phyloP scores from a whole-genome alignment of 2,888 invertebrate genomes.

The Alloscopus bannaensis region DNA sequence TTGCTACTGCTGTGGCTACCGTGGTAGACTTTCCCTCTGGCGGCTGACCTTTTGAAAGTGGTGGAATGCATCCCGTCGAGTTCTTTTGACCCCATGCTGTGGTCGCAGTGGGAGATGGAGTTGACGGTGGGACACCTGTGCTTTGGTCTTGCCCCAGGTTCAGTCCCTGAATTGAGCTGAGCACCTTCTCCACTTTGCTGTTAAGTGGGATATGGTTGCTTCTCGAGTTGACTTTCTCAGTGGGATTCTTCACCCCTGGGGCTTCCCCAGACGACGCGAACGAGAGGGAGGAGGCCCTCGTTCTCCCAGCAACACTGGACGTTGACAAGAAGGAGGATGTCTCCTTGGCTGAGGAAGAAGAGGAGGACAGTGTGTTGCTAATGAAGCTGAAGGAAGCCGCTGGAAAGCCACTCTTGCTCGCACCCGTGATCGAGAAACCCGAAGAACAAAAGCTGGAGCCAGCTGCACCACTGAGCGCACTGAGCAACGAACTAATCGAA shows the following conservation, averaged over 20 bases:
- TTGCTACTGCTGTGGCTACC: not conserved
- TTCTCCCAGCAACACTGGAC: slow-evolving; percentile 5
- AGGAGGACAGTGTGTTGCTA: slow-evolving; percentile 23
- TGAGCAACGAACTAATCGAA: slow-evolving; percentile 64
- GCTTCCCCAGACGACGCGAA: not conserved
- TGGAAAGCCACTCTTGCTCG: slow-evolving; percentile 21
- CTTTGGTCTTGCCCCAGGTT: slow-evolving; percentile 70
- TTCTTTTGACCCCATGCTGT: slow-evolving; percentile 47
- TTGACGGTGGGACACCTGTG: slow-evolving; percentile 51
- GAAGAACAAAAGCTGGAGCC: slow-evolving; percentile 51
- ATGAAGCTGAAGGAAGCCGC: slow-evolving; percentile 43
- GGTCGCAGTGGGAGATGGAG: slow-evolving; percentile 37
- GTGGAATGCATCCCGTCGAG: slow-evolving; percentile 9
- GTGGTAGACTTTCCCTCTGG: slow-evolving; percentile 33
- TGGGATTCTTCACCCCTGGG: slow-evolving; percentile 30
- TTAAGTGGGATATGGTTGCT: slow-evolving; percentile 55
- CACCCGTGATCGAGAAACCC: slow-evolving; percentile 34
- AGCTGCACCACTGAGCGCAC: slow-evolving; percentile 65
- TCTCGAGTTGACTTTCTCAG: slow-evolving; percentile 2
- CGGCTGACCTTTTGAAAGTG: slow-evolving; percentile 7
- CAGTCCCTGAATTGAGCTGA: slow-evolving; percentile 65
- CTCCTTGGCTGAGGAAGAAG: not conserved
- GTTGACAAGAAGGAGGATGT: slow-evolving; percentile 6
- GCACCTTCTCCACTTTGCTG: slow-evolving; percentile 69
- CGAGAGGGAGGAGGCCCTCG: slow-evolving; percentile 45